Evolutionary conservation across 2,797 vertebrate genomes (phyloP), one percentile per base, ranked within the genome.

Genomic region (Otolemur crassicaudatus): DNA sequence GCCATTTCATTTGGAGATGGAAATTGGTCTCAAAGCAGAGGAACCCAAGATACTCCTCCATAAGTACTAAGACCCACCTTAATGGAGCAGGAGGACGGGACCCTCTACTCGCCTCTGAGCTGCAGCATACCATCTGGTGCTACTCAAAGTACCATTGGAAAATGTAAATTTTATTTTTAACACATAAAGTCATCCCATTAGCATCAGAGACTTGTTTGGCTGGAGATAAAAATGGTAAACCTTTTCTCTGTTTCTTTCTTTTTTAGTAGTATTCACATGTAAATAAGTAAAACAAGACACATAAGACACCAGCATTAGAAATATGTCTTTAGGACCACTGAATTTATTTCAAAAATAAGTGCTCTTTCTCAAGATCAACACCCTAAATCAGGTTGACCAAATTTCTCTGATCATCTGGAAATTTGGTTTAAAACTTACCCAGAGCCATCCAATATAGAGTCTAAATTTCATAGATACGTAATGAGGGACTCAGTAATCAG

Each of bases 301-400:
- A 87, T 75, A 82, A 67, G 92, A 89, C 29, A 92, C 9, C 25
- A 37, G 27, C 88, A 85, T 94, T 96, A 97, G 85, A 98, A 98
- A 96, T 84, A 95, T 58, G 29, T 67, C 91, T 96, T 94, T 96
- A 97, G 37, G 43, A 82, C 76, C 90, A 97, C 90, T 84, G 73
- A 98, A 93, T 95, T 83, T 69, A 90, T 97, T 98, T 97, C 43
- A 86, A 88, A 97, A 98, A 72, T 82, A 98, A 97, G 90, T 98
- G 98, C 97, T 97, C 97, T 98, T 98, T 98, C 94, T 96, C 95
- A 97, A 98, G 98, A 99, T 99, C 98, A 99, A 99, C 98, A 85
- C 31, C 80, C 72, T 91, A 93, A 95, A 95, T 95, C 34, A 76
- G 27, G 56, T 7, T 60, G n/a, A 79, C 27, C 87, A 81, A 87